Conservation (phyloP, 2,888 invertebrate genomes). For the Argyra leucocephala region DNA sequence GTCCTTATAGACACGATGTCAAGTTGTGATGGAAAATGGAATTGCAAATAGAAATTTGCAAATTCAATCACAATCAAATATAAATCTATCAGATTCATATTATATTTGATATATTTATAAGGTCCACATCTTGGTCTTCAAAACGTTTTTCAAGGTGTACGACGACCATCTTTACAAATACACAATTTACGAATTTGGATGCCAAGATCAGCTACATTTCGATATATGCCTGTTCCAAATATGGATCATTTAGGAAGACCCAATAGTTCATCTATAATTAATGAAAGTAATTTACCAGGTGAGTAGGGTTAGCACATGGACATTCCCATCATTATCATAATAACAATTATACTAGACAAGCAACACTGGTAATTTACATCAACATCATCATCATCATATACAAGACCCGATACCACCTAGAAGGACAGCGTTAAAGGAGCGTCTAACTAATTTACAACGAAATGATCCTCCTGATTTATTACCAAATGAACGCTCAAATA, state of each 20-base stretch:
- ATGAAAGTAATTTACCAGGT: not conserved
- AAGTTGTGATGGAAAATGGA: not conserved
- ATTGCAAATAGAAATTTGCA: not conserved
- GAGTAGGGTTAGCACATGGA: not conserved
- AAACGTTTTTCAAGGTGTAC: slow-evolving; percentile 7
- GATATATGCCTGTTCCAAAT: slow-evolving; percentile 27
- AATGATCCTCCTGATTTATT: slow-evolving; percentile 18
- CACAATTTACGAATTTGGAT: slow-evolving; percentile 32
- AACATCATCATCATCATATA: not conserved
- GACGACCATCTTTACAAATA: not conserved
- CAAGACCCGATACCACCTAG: not conserved
- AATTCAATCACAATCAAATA: not conserved
- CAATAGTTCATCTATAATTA: not conserved
- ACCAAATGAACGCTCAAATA: not conserved
- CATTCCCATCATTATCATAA: slow-evolving; percentile 1
- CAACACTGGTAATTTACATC: not conserved
- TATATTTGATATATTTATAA: too few relatives aligned
- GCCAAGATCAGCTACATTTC: slow-evolving; percentile 31
- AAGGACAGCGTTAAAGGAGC: slow-evolving; percentile 12
- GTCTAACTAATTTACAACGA: slow-evolving; percentile 16
- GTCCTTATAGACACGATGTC: not conserved
- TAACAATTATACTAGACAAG: not conserved
- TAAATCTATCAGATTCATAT: not conserved
- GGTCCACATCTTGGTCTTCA: slow-evolving; percentile 3
- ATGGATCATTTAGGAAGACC: not conserved